Conservation (phyloP, 2,113 vertebrate species). For the Oryzias javanicus region DNA sequence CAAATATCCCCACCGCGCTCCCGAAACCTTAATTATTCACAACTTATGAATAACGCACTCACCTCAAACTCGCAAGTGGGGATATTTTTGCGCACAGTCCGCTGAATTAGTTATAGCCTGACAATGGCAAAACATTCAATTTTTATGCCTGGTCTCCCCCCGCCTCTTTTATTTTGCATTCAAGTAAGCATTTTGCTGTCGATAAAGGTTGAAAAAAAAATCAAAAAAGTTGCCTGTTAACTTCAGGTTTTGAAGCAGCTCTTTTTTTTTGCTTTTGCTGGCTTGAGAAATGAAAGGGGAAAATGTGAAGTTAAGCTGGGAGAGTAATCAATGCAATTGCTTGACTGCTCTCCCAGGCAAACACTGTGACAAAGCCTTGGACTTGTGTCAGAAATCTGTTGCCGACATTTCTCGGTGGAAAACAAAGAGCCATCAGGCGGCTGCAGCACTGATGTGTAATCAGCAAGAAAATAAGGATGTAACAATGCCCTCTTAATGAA, state of each 20-base stretch:
- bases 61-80: conserved; percentile 62
- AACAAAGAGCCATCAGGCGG: background rate
- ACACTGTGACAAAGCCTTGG: background rate
- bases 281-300: conserved; percentile 20
- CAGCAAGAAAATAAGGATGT: background rate
- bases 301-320: conserved; percentile 55
- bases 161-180: background rate
- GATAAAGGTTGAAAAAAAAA: conserved; percentile 26
- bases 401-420: background rate
- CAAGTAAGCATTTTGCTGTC: conserved; percentile 47
- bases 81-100: conserved; percentile 65
- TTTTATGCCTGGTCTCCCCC: conserved; percentile 58
- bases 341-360: background rate
- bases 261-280: background rate
- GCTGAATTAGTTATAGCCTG: conserved; percentile 69
- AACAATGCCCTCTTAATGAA: conserved; percentile 4
- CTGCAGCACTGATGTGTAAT: background rate
- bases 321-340: background rate
- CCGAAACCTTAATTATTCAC: conserved; percentile 74
- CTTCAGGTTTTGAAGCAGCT: conserved; percentile 3
- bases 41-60: conserved; percentile 73
- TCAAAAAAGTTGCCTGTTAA: conserved; percentile 9
- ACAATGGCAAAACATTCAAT: conserved; percentile 69
- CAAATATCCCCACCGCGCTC: conserved; percentile 51
- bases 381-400: background rate